These are phyloP conservation scores for Alectoris magna DNA, from an alignment of 2,797 vertebrate genomes.

Conservation along the genomic window DNA sequence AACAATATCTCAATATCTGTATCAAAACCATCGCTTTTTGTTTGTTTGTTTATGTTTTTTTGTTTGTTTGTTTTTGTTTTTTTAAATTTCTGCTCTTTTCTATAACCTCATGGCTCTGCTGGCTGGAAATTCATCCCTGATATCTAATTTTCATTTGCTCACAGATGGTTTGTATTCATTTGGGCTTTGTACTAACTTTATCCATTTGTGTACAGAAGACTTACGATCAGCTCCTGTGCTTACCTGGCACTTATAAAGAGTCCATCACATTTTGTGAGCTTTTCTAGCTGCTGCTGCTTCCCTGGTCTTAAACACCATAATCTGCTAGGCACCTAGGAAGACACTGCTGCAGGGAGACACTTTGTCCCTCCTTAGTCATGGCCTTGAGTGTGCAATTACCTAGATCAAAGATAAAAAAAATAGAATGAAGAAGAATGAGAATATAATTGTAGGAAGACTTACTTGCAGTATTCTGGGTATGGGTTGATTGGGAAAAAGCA, in stretches of 20 bases:
- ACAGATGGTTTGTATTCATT: not conserved
- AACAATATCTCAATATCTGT: not conserved
- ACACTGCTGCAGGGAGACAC: not conserved
- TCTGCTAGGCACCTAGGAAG: not conserved
- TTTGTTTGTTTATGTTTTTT: no score
- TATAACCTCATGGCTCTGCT: not conserved
- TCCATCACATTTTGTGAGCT: not conserved
- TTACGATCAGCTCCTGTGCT: not conserved
- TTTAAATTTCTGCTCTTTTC: not conserved
- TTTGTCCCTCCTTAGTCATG: not conserved
- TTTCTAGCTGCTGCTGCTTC: not conserved
- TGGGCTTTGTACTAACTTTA: rapidly evolving
- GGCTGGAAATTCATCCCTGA: not conserved
- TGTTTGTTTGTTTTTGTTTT: no score
- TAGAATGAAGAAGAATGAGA: not conserved
- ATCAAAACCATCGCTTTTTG: not conserved
- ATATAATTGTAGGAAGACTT: not conserved
- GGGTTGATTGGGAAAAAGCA: not conserved
- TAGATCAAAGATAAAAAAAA: not conserved
- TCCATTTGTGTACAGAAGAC: not conserved
- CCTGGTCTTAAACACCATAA: not conserved
- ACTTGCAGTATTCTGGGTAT: not conserved
- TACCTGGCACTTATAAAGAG: not conserved
- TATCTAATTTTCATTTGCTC: not conserved
- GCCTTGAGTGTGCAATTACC: not conserved